phyloP scores from a whole-genome alignment of 2,797 vertebrate species.

The Acrocephalus scirpaceus region DNA sequence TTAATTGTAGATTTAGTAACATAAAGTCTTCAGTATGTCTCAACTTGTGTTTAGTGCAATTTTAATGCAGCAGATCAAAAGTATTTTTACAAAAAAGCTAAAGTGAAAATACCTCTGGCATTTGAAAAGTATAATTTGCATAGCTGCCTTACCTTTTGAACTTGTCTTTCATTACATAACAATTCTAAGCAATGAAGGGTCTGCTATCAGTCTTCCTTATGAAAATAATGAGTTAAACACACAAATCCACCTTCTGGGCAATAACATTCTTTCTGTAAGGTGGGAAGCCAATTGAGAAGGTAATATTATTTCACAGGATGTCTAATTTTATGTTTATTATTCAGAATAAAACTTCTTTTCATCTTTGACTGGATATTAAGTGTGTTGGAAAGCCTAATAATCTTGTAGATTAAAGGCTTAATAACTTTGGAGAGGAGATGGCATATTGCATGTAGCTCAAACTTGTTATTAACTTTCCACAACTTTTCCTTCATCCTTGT shows the following conservation, averaged over 20 bases:
- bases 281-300: not conserved
- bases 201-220: not conserved
- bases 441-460: not conserved
- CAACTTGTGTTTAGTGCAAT: not conserved
- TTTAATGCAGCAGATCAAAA: constrained; percentile 23
- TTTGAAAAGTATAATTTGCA: not conserved
- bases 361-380: not conserved
- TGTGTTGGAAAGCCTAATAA: not conserved
- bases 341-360: not conserved
- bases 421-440: not conserved
- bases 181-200: not conserved
- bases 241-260: not conserved
- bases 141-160: not conserved
- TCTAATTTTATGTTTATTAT: constrained; percentile 2
- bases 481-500: not conserved
- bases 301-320: not conserved
- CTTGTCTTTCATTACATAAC: not conserved
- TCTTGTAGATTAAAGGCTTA: not conserved
- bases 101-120: not conserved
- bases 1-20: not conserved
- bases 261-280: not conserved
- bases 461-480: not conserved
- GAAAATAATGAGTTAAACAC: not conserved
- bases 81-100: not conserved
- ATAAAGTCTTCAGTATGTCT: constrained; percentile 10